These are phyloP conservation scores for Anarsia innoxiella DNA, from an alignment of 2,888 invertebrate genomes.

Conservation along the genomic window DNA sequence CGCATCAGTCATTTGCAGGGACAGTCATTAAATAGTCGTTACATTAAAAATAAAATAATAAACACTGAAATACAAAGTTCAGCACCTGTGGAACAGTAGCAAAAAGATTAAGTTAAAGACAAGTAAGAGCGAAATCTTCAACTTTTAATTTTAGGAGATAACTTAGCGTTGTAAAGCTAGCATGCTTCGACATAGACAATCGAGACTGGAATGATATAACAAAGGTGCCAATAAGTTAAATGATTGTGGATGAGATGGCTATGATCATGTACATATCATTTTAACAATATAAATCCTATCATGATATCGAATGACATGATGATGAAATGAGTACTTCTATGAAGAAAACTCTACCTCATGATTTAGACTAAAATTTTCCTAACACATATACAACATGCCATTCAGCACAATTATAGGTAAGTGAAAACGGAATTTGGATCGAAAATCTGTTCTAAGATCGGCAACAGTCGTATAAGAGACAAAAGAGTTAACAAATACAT, in stretches of 20 bases:
- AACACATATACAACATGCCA: slow-evolving; percentile 67
- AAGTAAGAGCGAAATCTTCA: too few species aligned
- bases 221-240: slow-evolving; percentile 44
- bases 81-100: too few species aligned
- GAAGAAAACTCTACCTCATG: slow-evolving; percentile 4
- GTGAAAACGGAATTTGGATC: slow-evolving; percentile 22
- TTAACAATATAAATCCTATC: slow-evolving; percentile 17
- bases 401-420: slow-evolving; percentile 28
- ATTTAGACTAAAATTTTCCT: slow-evolving; percentile 24
- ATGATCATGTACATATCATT: slow-evolving; percentile 30
- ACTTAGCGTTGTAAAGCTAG: slow-evolving; percentile 30
- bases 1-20: too few species aligned
- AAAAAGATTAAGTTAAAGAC: too few species aligned
- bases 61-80: too few species aligned
- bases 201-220: slow-evolving; percentile 31
- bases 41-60: too few species aligned
- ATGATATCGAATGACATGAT: slow-evolving; percentile 20
- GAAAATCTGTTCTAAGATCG: slow-evolving; percentile 22
- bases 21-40: too few species aligned
- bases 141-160: too few species aligned
- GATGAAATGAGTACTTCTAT: slow-evolving; percentile 9
- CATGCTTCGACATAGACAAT: slow-evolving; percentile 38
- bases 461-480: slow-evolving; percentile 25
- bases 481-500: slow-evolving; percentile 38
- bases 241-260: slow-evolving; percentile 29